Evolutionary conservation across 2,797 vertebrate species (phyloP), one percentile per base, ranked within the genome.

Genomic region (Chloroceryle amazona): DNA sequence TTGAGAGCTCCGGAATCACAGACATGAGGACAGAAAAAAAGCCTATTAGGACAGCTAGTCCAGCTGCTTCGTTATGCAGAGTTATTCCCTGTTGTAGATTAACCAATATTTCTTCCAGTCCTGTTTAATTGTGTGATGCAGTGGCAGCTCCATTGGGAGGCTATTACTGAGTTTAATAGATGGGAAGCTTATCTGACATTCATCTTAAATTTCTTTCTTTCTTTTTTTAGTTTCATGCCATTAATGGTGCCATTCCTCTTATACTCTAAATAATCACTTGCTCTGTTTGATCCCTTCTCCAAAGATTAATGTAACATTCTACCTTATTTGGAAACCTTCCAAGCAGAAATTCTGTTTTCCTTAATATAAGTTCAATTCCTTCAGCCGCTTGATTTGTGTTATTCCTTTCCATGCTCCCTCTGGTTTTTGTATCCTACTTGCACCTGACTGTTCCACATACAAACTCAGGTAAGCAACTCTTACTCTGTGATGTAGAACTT

Each of bases 141-240:
- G 65, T 94, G 88, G 95, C 74, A 67, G 92, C 88, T 97, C 96
- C 88, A 57, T 5, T 92, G 95, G 88, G 95, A 95, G 83, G 83
- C 90, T 97, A 76, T 96, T 97, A 86, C 96, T 86, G 91, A 93
- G 86, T 81, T 86, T 96, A 97, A 96, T 96, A 95, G 80, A 95
- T 95, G 94, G 67, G 94, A 92, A 93, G 74, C 91, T 96, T 95
- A 95, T 95, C 88, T 96, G 96, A 94, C 93, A 95, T 95, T 94
- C 93, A 91, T 96, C 95, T 97, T 97, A 90, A 86, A 94, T 95
- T 95, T 96, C 49, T 79, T 95, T 67, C 63, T 85, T 94, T 84
- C 49, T 76, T 88, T 87, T 87, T 93, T 92, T 88, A 88, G 88
- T 83, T 91, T 83, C 73, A n/a, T 91, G 86, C 90, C 46, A 84